These are phyloP conservation scores for Rhingia campestris DNA, from an alignment of 2,888 invertebrate species.

Conservation along the genomic window DNA sequence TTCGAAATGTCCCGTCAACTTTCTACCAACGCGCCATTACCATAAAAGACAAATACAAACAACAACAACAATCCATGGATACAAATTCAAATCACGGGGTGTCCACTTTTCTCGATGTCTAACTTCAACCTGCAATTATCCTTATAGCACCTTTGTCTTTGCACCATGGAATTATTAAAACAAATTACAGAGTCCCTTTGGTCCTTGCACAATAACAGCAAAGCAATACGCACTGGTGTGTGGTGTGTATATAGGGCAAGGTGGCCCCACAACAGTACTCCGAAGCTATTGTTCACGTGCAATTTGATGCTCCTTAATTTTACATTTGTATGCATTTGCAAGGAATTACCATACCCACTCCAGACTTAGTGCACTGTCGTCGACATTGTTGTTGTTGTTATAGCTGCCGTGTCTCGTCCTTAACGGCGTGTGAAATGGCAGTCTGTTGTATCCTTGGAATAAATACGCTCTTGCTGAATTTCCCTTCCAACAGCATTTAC, in stretches of 20 bases:
- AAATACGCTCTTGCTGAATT: slow-evolving; percentile 34
- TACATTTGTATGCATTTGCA: slow-evolving; percentile 58
- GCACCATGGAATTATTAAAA: slow-evolving; percentile 47
- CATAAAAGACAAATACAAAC: slow-evolving; percentile 5
- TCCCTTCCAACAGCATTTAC: slow-evolving; percentile 6
- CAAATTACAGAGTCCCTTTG: slow-evolving; percentile 47
- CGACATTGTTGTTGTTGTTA: neutral
- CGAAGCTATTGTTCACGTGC: slow-evolving; percentile 46
- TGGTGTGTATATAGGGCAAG: neutral
- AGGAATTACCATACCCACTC: slow-evolving; percentile 22
- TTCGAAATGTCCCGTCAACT: neutral
- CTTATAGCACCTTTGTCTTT: slow-evolving; percentile 37
- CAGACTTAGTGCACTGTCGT: slow-evolving; percentile 18
- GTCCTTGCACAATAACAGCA: slow-evolving; percentile 6
- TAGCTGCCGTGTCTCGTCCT: slow-evolving; percentile 25
- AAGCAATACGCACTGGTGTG: neutral
- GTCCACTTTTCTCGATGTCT: slow-evolving; percentile 29
- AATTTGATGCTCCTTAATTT: slow-evolving; percentile 55
- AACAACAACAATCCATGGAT: slow-evolving; percentile 18
- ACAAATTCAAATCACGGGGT: slow-evolving; percentile 35
- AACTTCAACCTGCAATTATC: slow-evolving; percentile 49
- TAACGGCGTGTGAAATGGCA: slow-evolving; percentile 51
- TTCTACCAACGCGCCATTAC: neutral
- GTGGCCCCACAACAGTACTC: neutral
- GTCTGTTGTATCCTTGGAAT: slow-evolving; percentile 41